Conservation (phyloP, 2,113 vertebrate species). For the Pholis gunnellus region DNA sequence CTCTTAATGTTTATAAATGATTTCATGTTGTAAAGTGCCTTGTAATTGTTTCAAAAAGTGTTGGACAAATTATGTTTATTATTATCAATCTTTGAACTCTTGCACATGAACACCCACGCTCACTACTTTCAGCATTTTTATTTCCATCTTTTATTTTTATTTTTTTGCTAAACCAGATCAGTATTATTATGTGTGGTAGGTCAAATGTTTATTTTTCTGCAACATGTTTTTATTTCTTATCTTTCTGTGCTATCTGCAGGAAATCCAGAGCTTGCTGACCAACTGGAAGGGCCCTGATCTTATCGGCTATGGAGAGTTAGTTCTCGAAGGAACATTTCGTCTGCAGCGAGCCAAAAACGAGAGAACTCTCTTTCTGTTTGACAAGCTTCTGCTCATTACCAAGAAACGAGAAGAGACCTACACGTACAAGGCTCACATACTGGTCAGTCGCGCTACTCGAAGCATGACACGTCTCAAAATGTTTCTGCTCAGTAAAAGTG, state of each 20-base stretch:
- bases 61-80: not conserved
- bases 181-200: too few relatives aligned
- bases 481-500: not conserved
- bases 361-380: constrained; percentile 95
- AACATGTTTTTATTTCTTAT: not conserved
- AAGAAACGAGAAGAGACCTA: constrained; percentile 97
- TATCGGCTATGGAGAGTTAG: constrained; percentile 95
- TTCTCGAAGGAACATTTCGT: constrained; percentile 96
- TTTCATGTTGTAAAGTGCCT: not conserved
- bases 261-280: constrained; percentile 96
- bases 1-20: not conserved
- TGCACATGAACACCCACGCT: not conserved
- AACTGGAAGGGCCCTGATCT: constrained; percentile 99
- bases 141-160: not conserved
- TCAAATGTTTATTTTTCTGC: not conserved
- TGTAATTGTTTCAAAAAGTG: not conserved
- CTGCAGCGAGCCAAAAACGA: constrained; percentile 97
- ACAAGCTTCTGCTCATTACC: constrained; percentile 95
- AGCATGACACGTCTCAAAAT: not conserved
- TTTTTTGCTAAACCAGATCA: not conserved
- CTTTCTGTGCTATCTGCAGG: constrained; percentile 79
- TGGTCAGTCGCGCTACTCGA: constrained; percentile 83
- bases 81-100: not conserved
- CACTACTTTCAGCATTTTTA: not conserved
- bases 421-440: constrained; percentile 96